Base-by-base conservation (phyloP, 1,140 invertebrate species). In the Trachelipus rathkii region DNA sequence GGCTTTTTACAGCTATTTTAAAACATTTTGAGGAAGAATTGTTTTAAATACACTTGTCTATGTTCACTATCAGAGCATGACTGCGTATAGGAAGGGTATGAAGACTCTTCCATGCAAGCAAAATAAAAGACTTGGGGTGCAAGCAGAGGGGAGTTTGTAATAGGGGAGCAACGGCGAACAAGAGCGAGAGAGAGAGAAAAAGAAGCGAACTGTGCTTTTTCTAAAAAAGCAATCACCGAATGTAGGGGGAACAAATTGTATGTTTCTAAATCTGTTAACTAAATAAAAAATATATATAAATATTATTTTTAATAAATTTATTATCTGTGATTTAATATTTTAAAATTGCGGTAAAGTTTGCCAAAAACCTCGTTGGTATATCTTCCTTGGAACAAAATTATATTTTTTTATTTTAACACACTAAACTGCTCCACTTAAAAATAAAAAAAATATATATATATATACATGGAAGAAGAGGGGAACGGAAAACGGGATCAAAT, bases 231-330 rank as follows among this genome's bases (percentile, higher is more conserved):
- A 60, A 60, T 60, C 50, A 60, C 50, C 33, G 19, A 60, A 13
- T 60, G 19, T 60, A 19, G 50, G 19, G 50, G 50, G 50, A 60
- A 8, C 11, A 60, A 15, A 60, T 13, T 60, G 50, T 60, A 19
- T 60, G 11, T 13, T 13, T 60, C 11, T 60, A 60, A 60, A 60
- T 15, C 11, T 60, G 50, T 60, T 60, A 60, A 60, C 11, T 60
- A 60, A 60, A 60, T 60, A 60, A 60, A 60, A 60, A 60, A 60
- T 60, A 60, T 60, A 60, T 60, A 60, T 60, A 60, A 15, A 60
- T 60, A 60, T 60, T n/a, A n/a, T 33, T 33, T 33, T 33, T 33
- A 1, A 33, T 33, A 33, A 33, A 33, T 33, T 33, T 33, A 33
- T 33, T 33, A 33, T 33, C 33, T 33, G 33, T 33, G 33, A 6